A percentile compares a stretch with the other conserved stretches of the same genome.
Conservation (phyloP, 1,140 invertebrate species). For the Drosophila azteca region DNA sequence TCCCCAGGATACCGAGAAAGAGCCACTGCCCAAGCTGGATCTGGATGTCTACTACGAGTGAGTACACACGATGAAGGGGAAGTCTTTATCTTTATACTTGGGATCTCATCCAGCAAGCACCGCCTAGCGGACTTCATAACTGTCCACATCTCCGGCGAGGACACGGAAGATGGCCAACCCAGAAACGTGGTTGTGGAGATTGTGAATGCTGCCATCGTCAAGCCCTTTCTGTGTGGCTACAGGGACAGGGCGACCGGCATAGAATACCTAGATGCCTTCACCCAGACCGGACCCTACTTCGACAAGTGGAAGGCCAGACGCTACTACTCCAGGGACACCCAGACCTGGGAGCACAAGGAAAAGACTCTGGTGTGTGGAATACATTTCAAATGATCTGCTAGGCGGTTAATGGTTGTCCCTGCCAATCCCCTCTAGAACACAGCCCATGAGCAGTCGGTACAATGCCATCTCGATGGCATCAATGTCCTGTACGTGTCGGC, state of each 20-base stretch:
- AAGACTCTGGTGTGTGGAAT: slow-evolving; percentile 59
- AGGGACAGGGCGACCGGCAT: slow-evolving; percentile 83
- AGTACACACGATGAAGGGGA: slow-evolving; percentile 19
- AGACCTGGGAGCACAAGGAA: slow-evolving; percentile 69
- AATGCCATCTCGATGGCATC: slow-evolving; percentile 72
- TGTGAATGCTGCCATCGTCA: slow-evolving; percentile 84
- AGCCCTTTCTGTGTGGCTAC: slow-evolving; percentile 87
- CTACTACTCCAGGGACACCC: slow-evolving; percentile 74
- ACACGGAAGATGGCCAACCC: slow-evolving; percentile 73
- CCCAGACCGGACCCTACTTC: slow-evolving; percentile 86
- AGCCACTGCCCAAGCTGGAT: slow-evolving; percentile 45
- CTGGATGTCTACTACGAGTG: slow-evolving; percentile 78
- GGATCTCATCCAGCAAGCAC: slow-evolving; percentile 51
- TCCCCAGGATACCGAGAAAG: not conserved
- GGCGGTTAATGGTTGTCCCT: not conserved
- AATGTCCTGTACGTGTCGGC: slow-evolving; percentile 68
- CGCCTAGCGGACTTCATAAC: slow-evolving; percentile 85
- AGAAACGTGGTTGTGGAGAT: slow-evolving; percentile 85
- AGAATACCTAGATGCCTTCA: slow-evolving; percentile 86
- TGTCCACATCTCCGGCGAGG: slow-evolving; percentile 80
- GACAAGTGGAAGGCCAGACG: slow-evolving; percentile 72
- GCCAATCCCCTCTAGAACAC: slow-evolving; percentile 57
- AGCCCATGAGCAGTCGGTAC: slow-evolving; percentile 73
- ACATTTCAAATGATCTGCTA: too few relatives aligned
- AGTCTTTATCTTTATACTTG: not conserved